Conservation (phyloP, 1,140 invertebrate species). For the Antheraea pernyi region DNA sequence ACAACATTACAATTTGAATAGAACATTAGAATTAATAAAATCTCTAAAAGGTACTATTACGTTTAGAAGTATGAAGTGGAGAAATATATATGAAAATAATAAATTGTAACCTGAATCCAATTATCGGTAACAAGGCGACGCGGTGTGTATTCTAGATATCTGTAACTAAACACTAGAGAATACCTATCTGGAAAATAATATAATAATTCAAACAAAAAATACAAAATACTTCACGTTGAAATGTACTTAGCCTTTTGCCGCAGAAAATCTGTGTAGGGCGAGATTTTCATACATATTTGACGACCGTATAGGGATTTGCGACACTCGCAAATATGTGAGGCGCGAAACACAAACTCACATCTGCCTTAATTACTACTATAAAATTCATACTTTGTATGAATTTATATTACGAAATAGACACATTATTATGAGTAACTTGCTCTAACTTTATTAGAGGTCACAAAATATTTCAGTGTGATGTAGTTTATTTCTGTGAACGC, state of each 20-base stretch:
- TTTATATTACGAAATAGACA: neutral
- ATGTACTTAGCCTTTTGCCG: neutral
- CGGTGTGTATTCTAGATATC: too few species aligned
- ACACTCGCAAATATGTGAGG: neutral
- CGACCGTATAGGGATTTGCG: neutral
- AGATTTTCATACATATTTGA: constrained; percentile 1
- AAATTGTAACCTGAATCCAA: too few species aligned
- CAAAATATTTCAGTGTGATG: too few species aligned
- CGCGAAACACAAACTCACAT: neutral
- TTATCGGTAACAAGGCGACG: too few species aligned
- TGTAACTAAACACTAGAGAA: neutral
- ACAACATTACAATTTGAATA: too few species aligned
- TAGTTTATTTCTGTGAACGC: too few species aligned
- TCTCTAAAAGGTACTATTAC: too few species aligned
- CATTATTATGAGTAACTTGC: too few species aligned
- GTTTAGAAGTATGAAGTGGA: too few species aligned
- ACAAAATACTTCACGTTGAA: neutral
- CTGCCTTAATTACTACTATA: constrained; percentile 1
- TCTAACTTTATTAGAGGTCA: too few species aligned
- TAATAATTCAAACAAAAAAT: neutral
- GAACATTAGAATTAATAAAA: too few species aligned
- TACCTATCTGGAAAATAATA: neutral
- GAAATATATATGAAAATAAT: too few species aligned
- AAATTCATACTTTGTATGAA: constrained; percentile 1
- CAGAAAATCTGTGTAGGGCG: neutral